Percentiles rank a stretch among this genome's conserved stretches.
phyloP scores from a whole-genome alignment of 1,140 invertebrate genomes.

The Brachionus paranguensis region DNA sequence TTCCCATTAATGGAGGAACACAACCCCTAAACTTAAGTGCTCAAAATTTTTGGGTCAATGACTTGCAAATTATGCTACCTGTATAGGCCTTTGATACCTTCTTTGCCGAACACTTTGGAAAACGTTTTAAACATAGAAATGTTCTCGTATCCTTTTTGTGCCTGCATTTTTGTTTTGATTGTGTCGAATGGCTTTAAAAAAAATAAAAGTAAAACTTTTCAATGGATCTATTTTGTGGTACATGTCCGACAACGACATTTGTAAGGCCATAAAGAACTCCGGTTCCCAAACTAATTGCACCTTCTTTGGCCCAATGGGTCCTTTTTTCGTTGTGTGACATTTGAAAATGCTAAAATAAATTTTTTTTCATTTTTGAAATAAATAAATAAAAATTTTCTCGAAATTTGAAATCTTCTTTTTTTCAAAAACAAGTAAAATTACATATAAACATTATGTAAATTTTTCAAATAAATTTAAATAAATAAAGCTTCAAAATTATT shows the following conservation, averaged over 20 bases:
- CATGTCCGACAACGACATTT: slow-evolving; percentile 48
- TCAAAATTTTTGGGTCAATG: neutral
- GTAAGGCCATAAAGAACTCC: slow-evolving; percentile 52
- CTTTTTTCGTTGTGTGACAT: slow-evolving; percentile 52
- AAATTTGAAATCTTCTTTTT: neutral
- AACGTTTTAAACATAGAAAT: slow-evolving; percentile 48
- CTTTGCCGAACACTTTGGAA: slow-evolving; percentile 45
- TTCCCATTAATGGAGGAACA: slow-evolving; percentile 50
- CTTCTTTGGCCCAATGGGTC: slow-evolving; percentile 49
- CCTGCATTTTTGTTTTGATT: slow-evolving; percentile 54
- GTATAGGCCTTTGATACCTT: slow-evolving; percentile 49
- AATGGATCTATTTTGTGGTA: neutral
- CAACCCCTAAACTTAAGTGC: slow-evolving; percentile 46
- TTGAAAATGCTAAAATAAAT: neutral
- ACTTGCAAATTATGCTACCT: slow-evolving; percentile 43
- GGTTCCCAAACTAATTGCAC: slow-evolving; percentile 49
- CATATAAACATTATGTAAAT: neutral
- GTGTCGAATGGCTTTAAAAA: slow-evolving; percentile 49
- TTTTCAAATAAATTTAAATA: neutral
- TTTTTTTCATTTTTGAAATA: neutral
- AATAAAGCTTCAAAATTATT: neutral
- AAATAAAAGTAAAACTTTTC: neutral
- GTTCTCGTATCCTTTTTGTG: slow-evolving; percentile 49
- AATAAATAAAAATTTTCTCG: neutral
- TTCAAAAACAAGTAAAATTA: neutral